Evolutionary conservation across 2,888 invertebrate species (phyloP), one percentile per base, ranked within the genome.

Genomic region (Eristalinus aeneus): DNA sequence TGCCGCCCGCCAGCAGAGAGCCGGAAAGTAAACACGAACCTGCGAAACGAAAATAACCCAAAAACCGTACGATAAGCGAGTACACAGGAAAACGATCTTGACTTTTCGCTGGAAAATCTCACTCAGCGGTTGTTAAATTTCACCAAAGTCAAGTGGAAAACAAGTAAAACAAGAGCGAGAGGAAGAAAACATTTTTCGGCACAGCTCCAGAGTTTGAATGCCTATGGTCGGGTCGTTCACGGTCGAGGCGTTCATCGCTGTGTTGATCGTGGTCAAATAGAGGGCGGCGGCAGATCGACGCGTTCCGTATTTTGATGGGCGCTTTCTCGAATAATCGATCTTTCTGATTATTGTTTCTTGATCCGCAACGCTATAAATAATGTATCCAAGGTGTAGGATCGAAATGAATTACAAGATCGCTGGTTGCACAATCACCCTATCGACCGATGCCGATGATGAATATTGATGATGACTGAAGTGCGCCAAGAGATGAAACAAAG

Each of bases 291-390:
- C 23, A 60, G 32, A 60, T 16, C 46, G 53, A 16, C 61, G 67
- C 3, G 64, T 60, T 71, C 54, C 22, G 46, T 46, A 46, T 46
- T 46, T 46, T 46, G 46, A 46, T 46, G 46, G 46, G 46, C 46
- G 34, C 32, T 71, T 61, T 46, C 71, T 63, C 53, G 61, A 72
- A 27, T 63, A 32, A 72, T 63, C 60, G 31, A 64, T 39, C 27
- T 31, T 23, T 4, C 20, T 77, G 61, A 39, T 77, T 32, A 61
- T 68, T 63, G 53, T 58, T 63, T 46, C 39, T 56, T 31, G n/a
- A 77, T 77, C 69, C 69, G 61, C n/a, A 39, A 9, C 27, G 46
- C 63, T 23, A 81, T 81, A 80, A 85, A 85, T 85, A 85, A 85
- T 85, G 69, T 75, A 76, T 68, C 46, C 68, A 31, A 36, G 46